Evolutionary conservation across 2,797 vertebrate genomes (phyloP).

Genomic region (Oryzias sinensis): DNA sequence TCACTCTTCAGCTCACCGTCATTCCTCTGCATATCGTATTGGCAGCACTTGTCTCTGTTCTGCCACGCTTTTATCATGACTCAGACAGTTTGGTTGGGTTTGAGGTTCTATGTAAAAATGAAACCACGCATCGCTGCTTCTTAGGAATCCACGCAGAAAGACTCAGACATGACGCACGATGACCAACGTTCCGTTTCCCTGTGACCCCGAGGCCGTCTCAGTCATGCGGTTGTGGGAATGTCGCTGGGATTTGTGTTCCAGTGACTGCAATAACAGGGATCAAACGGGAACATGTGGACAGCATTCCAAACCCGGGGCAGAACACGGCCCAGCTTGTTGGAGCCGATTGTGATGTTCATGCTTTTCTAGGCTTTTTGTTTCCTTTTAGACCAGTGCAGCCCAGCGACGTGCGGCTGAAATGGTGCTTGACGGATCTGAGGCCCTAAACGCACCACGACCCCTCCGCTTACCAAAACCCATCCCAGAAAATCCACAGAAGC

Average conservation of each 20-base stretch:
- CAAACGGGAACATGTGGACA: conserved; percentile 68
- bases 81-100: no score
- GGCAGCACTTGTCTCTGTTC: background rate
- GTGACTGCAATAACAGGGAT: conserved; percentile 65
- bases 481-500: conserved; percentile 10
- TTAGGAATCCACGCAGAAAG: conserved; percentile 6
- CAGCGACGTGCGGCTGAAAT: conserved; percentile 23
- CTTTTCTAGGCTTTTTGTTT: conserved; percentile 44
- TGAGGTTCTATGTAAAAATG: no score
- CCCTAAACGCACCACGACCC: background rate
- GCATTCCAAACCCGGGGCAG: conserved; percentile 54
- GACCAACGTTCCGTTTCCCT: conserved; percentile 21
- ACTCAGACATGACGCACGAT: conserved; percentile 22
- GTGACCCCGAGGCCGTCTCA: conserved; percentile 45
- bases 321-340: conserved; percentile 43
- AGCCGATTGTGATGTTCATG: conserved; percentile 39
- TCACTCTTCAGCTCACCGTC: conserved; percentile 19
- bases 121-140: background rate
- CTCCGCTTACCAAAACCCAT: background rate
- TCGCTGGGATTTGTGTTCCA: conserved; percentile 65
- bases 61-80: no score
- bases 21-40: background rate
- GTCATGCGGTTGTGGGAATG: conserved; percentile 66
- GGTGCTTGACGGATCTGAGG: conserved; percentile 17
- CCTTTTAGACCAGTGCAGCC: conserved; percentile 29